phyloP scores from a whole-genome alignment of 2,113 vertebrate genomes.

The Corynorhinus townsendii region DNA sequence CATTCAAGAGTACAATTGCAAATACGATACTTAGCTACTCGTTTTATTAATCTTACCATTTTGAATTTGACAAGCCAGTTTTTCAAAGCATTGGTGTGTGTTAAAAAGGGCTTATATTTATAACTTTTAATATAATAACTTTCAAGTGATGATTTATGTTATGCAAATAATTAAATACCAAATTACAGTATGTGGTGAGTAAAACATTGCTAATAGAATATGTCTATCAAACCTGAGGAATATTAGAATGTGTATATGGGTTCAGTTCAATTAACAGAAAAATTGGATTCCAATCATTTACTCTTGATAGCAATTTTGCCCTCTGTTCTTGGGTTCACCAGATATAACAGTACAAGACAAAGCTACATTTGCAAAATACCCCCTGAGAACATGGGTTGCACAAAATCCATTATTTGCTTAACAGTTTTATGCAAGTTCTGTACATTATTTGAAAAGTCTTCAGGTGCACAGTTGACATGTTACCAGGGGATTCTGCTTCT shows the following conservation, averaged over 20 bases:
- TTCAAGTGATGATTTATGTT: constrained; percentile 57
- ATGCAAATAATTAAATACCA: constrained; percentile 63
- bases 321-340: constrained; percentile 53
- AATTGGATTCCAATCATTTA: constrained; percentile 67
- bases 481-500: constrained; percentile 16
- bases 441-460: constrained; percentile 52
- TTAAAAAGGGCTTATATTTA: constrained; percentile 31
- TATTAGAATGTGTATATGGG: constrained; percentile 23
- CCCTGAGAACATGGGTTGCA: constrained; percentile 19
- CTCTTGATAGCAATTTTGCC: constrained; percentile 54
- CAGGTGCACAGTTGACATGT: background rate
- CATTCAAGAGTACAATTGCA: background rate
- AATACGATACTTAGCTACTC: constrained; percentile 39
- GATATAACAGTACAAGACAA: constrained; percentile 31
- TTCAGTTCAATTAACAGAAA: constrained; percentile 73
- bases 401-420: constrained; percentile 42
- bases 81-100: constrained; percentile 50
- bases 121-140: constrained; percentile 41
- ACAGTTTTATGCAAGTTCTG: constrained; percentile 23
- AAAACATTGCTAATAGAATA: constrained; percentile 57
- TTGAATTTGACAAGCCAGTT: constrained; percentile 44
- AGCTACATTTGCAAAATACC: constrained; percentile 45
- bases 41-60: constrained; percentile 59
- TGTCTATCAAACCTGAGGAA: constrained; percentile 35
- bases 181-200: constrained; percentile 40